Conservation (phyloP, 2,113 vertebrate genomes). For the Pseudopodoces humilis region DNA sequence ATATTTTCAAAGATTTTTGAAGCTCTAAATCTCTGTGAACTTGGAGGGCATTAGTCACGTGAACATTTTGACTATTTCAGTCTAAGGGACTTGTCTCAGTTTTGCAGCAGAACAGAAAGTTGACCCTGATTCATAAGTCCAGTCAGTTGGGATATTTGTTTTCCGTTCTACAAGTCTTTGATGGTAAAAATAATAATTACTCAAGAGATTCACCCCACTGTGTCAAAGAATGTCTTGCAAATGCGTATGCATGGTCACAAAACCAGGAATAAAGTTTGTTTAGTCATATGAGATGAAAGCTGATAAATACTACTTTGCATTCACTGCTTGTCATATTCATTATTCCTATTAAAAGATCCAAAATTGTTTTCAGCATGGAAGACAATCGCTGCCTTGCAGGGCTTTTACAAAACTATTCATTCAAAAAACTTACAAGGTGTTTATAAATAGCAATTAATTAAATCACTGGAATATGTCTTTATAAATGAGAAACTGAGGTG, state of each 20-base stretch:
- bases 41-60: neutral
- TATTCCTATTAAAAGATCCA: neutral
- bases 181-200: neutral
- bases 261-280: slow-evolving; percentile 4
- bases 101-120: neutral
- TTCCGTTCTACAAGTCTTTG: neutral
- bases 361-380: neutral
- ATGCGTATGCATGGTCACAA: neutral
- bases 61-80: neutral
- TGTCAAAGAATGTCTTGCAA: neutral
- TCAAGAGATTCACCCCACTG: neutral
- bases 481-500: neutral
- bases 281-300: slow-evolving; percentile 13
- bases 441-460: neutral
- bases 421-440: neutral
- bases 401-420: neutral
- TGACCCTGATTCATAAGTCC: neutral
- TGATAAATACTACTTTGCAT: slow-evolving; percentile 29
- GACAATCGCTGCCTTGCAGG: neutral
- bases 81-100: neutral
- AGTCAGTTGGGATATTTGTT: neutral
- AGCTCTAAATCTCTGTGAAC: neutral
- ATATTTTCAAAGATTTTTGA: neutral
- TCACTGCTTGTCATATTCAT: neutral
- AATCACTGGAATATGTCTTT: neutral